Evolutionary conservation across 2,888 invertebrate species (phyloP).

Genomic region (Spodoptera littoralis): DNA sequence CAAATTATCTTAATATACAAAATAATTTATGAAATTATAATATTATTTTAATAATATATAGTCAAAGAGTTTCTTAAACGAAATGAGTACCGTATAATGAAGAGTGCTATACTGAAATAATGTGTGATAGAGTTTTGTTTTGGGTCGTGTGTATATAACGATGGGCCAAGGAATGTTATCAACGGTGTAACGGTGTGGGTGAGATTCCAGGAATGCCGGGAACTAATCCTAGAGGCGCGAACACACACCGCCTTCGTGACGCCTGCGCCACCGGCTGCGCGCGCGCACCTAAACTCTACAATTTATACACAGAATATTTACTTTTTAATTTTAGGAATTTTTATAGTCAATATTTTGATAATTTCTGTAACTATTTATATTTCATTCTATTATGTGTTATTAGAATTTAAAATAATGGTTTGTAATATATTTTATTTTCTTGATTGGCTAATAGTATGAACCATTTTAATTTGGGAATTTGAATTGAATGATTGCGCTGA

Average conservation of each 20-base stretch:
- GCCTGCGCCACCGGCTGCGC: constrained; percentile 48
- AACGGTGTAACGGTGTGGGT: constrained; percentile 46
- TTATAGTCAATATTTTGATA: no score
- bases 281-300: constrained; percentile 16
- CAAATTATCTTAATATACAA: background rate
- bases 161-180: constrained; percentile 58
- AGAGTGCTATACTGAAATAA: constrained; percentile 20
- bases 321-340: background rate
- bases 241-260: constrained; percentile 56
- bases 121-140: constrained; percentile 34
- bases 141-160: constrained; percentile 21
- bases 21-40: background rate
- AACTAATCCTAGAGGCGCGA: constrained; percentile 63
- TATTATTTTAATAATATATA: background rate
- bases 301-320: constrained; percentile 12
- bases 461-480: no score
- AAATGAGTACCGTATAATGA: constrained; percentile 7
- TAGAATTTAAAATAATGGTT: no score
- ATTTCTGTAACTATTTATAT: no score
- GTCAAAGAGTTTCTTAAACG: background rate
- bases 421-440: no score
- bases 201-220: constrained; percentile 62
- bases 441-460: no score
- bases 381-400: no score
- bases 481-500: no score